phyloP scores from a whole-genome alignment of 2,888 invertebrate species.

The Maniola hyperantus region DNA sequence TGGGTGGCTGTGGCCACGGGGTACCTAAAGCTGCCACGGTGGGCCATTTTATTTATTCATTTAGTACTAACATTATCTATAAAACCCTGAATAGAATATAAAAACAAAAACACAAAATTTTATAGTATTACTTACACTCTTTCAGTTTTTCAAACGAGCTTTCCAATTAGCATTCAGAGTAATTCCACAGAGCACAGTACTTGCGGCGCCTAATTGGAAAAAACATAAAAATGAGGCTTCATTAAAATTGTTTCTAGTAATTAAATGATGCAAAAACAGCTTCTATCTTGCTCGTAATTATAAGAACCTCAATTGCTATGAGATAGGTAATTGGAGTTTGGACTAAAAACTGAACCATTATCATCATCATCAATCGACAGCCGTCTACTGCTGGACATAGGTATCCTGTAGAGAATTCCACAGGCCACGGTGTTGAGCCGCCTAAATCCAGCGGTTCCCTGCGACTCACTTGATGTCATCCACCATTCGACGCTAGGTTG shows the following conservation, averaged over 20 bases:
- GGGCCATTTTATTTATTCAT: too few species aligned
- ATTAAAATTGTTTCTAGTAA: conserved; percentile 11
- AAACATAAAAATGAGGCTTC: not conserved
- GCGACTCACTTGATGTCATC: too few species aligned
- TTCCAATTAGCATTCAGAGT: conserved; percentile 20
- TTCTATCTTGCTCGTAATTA: not conserved
- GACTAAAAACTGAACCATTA: not conserved
- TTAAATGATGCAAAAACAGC: conserved; percentile 7
- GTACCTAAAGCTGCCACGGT: too few species aligned
- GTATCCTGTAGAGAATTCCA: too few species aligned
- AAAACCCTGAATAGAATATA: not conserved
- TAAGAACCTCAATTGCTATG: not conserved
- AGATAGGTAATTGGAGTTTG: not conserved
- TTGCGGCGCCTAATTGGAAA: conserved; percentile 10
- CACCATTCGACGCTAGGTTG: too few species aligned
- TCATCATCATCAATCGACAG: too few species aligned
- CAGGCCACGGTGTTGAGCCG: too few species aligned
- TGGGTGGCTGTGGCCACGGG: too few species aligned
- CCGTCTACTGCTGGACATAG: too few species aligned
- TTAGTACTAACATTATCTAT: too few species aligned
- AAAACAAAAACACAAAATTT: conserved; percentile 11
- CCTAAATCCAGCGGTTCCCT: too few species aligned
- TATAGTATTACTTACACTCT: not conserved
- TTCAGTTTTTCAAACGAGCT: conserved; percentile 19
- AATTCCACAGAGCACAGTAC: conserved; percentile 3